These are phyloP conservation scores for Falco rusticolus DNA, from an alignment of 2,797 vertebrate species.

Conservation along the genomic window DNA sequence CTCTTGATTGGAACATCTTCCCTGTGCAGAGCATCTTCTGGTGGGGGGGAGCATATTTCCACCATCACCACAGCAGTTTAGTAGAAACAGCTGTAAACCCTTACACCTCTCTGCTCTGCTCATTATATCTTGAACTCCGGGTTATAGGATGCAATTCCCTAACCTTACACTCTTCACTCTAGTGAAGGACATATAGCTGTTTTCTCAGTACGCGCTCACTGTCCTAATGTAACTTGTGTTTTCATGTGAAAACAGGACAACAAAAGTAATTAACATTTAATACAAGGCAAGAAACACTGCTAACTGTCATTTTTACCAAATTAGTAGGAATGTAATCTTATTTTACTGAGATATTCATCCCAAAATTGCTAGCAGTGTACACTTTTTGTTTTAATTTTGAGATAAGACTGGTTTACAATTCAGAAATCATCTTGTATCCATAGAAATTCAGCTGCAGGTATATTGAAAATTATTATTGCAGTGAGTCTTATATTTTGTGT, in stretches of 20 bases:
- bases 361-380: background rate
- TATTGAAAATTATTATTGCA: constrained; percentile 17
- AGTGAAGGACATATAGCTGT: accelerated
- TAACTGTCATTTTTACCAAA: constrained; percentile 12
- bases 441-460: constrained; percentile 12
- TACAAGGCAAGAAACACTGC: background rate
- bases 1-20: constrained; percentile 29
- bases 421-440: constrained; percentile 1
- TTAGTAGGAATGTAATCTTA: background rate
- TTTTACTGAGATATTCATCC: constrained; percentile 30
- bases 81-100: background rate
- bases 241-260: constrained; percentile 23
- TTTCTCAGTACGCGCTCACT: background rate
- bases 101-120: background rate
- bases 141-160: background rate
- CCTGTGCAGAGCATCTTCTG: constrained; percentile 8
- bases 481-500: background rate
- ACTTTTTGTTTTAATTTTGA: constrained; percentile 2
- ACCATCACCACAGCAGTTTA: background rate
- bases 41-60: background rate
- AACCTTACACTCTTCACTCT: background rate
- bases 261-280: constrained; percentile 16
- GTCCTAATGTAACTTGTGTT: constrained; percentile 10
- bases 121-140: background rate
- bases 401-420: background rate